These are phyloP conservation scores for Nephrotoma appendiculata DNA, from an alignment of 2,888 invertebrate genomes.

Conservation along the genomic window DNA sequence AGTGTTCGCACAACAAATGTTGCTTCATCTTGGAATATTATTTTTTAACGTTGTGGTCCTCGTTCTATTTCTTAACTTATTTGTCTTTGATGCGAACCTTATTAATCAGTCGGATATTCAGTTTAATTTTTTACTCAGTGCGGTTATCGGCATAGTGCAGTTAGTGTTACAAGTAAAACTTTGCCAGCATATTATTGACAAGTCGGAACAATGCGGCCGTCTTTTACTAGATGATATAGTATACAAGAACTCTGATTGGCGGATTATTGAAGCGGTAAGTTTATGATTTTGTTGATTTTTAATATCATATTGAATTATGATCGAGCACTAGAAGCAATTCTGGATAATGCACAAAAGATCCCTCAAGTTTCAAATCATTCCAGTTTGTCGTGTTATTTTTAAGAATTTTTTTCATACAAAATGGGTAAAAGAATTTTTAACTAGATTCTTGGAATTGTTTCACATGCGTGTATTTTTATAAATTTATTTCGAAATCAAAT, in stretches of 20 bases:
- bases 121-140: background rate
- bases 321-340: too few relatives aligned
- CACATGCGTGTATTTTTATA: too few relatives aligned
- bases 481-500: too few relatives aligned
- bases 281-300: background rate
- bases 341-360: too few relatives aligned
- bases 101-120: background rate
- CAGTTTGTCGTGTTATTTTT: too few relatives aligned
- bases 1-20: background rate
- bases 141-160: background rate
- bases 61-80: background rate
- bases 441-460: too few relatives aligned
- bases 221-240: background rate
- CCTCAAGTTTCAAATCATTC: too few relatives aligned
- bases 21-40: background rate
- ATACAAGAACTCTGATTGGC: background rate
- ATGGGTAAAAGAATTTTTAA: too few relatives aligned
- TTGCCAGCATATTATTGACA: background rate
- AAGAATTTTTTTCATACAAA: too few relatives aligned
- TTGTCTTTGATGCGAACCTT: background rate
- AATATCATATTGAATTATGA: too few relatives aligned
- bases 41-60: background rate
- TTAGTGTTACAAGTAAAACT: background rate
- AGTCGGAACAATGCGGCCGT: background rate
- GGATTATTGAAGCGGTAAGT: background rate